Conservation (phyloP, 2,113 vertebrate genomes). For the Pygoscelis antarcticus region DNA sequence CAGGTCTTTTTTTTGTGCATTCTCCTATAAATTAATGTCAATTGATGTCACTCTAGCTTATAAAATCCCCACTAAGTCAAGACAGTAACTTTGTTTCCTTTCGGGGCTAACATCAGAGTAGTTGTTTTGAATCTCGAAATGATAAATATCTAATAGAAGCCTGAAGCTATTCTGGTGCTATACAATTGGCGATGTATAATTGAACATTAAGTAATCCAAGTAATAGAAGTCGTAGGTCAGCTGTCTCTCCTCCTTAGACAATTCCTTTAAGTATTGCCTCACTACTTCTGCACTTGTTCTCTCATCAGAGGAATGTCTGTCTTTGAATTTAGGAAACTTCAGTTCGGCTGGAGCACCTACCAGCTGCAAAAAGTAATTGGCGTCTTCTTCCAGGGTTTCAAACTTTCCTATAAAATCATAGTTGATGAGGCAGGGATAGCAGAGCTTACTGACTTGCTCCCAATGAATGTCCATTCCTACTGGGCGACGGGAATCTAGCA, state of each 20-base stretch:
- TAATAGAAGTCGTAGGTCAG: constrained; percentile 78
- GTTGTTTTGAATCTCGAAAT: constrained; percentile 43
- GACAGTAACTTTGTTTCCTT: constrained; percentile 39
- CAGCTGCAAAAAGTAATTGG: constrained; percentile 77
- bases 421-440: constrained; percentile 77
- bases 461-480: constrained; percentile 84
- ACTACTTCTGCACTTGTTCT: constrained; percentile 78
- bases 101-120: constrained; percentile 33
- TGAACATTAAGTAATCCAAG: constrained; percentile 85
- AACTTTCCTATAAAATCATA: constrained; percentile 82
- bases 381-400: constrained; percentile 79
- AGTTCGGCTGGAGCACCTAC: constrained; percentile 74
- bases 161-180: constrained; percentile 50
- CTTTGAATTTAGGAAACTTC: constrained; percentile 81
- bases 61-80: constrained; percentile 49
- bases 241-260: constrained; percentile 72
- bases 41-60: constrained; percentile 36
- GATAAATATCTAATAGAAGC: constrained; percentile 34
- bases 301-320: constrained; percentile 79
- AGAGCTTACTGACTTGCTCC: constrained; percentile 80
- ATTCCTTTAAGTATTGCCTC: constrained; percentile 73
- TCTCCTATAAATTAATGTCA: constrained; percentile 61
- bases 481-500: constrained; percentile 76
- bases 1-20: constrained; percentile 11
- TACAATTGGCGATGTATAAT: constrained; percentile 75